These are phyloP conservation scores for Thera britannica DNA, from an alignment of 2,888 invertebrate species.

Conservation along the genomic window DNA sequence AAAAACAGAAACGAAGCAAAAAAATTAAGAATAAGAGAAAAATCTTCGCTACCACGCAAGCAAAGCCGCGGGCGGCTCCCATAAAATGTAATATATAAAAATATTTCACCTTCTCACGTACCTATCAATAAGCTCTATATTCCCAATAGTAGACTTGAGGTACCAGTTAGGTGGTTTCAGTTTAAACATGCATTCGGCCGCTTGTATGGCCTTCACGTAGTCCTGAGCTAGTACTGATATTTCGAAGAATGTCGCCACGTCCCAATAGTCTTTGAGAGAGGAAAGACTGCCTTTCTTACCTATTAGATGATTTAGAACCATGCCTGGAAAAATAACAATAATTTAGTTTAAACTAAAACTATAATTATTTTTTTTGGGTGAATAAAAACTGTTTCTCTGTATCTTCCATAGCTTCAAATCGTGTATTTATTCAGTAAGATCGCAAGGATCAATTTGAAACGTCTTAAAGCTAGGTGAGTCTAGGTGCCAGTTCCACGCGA, in stretches of 20 bases:
- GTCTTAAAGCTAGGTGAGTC: too few relatives aligned
- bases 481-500: too few relatives aligned
- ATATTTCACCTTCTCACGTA: constrained; percentile 42
- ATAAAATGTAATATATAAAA: background rate
- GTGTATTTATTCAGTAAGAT: too few relatives aligned
- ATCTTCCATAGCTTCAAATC: too few relatives aligned
- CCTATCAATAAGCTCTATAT: constrained; percentile 95
- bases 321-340: constrained; percentile 80
- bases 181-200: constrained; percentile 97
- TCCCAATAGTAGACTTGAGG: constrained; percentile 98
- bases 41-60: too few relatives aligned
- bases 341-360: too few relatives aligned
- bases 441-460: too few relatives aligned
- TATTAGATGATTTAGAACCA: constrained; percentile 98
- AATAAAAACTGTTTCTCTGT: too few relatives aligned
- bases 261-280: constrained; percentile 98
- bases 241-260: constrained; percentile 99
- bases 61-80: too few relatives aligned
- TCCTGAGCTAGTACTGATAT: constrained; percentile 99
- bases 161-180: constrained; percentile 97
- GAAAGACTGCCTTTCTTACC: constrained; percentile 98
- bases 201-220: constrained; percentile 98
- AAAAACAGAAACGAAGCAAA: too few relatives aligned
- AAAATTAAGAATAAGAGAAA: too few relatives aligned
- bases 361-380: too few relatives aligned